These are phyloP conservation scores for Osmoderma eremita DNA, from an alignment of 2,888 invertebrate genomes.

Conservation along the genomic window DNA sequence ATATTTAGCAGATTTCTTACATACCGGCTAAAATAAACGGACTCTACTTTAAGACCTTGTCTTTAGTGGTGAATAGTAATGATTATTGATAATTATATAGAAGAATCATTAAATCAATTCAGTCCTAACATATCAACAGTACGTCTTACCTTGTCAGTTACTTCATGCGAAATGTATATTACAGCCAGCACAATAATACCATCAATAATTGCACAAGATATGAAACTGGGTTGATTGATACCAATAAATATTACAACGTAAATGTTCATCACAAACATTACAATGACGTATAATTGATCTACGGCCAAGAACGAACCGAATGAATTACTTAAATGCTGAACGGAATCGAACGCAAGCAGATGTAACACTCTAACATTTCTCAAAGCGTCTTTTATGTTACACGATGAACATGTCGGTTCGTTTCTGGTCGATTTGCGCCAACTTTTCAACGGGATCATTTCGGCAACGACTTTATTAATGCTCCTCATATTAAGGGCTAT, in stretches of 20 bases:
- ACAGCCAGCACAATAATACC: conserved; percentile 45
- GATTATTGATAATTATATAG: no score
- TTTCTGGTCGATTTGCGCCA: conserved; percentile 20
- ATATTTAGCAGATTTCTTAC: no score
- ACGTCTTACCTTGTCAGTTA: conserved; percentile 47
- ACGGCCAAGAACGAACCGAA: conserved; percentile 52
- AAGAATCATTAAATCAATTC: no score
- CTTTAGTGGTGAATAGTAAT: no score
- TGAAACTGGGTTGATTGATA: conserved; percentile 41
- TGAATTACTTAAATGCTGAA: conserved; percentile 47
- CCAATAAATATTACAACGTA: conserved; percentile 44
- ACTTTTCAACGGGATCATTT: conserved; percentile 29
- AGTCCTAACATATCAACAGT: no score
- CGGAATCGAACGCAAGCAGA: conserved; percentile 47
- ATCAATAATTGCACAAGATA: conserved; percentile 47
- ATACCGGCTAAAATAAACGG: no score
- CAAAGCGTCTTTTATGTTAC: conserved; percentile 44
- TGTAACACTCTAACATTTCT: conserved; percentile 48
- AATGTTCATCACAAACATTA: conserved; percentile 50
- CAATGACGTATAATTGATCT: conserved; percentile 49
- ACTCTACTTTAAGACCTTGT: no score
- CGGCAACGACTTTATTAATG: conserved; percentile 45
- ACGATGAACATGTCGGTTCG: not conserved
- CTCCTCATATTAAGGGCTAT: conserved; percentile 46
- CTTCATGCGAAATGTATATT: conserved; percentile 46